Base-by-base conservation (phyloP, 1,140 invertebrate genomes). In the Odontomachus brunneus region DNA sequence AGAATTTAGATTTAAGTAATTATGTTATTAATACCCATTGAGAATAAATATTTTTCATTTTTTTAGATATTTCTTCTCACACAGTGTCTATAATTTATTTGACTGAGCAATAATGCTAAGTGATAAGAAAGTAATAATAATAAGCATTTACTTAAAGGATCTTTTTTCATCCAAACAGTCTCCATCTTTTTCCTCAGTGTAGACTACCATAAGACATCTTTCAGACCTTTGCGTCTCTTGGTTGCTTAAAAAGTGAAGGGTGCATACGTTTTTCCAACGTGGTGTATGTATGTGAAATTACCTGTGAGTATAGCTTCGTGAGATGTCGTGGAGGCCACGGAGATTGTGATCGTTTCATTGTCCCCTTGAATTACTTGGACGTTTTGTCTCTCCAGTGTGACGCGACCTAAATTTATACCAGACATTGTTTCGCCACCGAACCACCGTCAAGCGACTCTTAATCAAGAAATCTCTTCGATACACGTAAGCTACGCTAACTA, bases 241-340 rank as follows among this genome's bases (percentile, higher is more conserved):
- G n/a, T 65, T 82, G 71, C 44, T 12, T 38, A 24, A 66, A n/a
- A 19, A 5, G 7, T 73, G 19, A 65, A 63, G 55, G 7, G 24
- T 51, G 44, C 38, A 11, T 44, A 29, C 26, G 12, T 53, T 57
- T 71, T 72, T 83, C 11, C 49, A 72, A 63, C 51, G 66, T 83
- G 65, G 17, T 65, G 48, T 38, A 24, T 65, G 48, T 38, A 24
- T 44, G 65, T 22, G 44, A 86, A 81, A 89, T 91, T 94, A 96
- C 95, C 95, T 96, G 95, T 94, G 78, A 96, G 92, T 84, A 95
- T 95, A 83, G 95, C 95, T 91, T 95, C 95, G 84, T 96, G 95
- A 76, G 95, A 95, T 62, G 93, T 94, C 73, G 94, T 95, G 76
- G 95, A 96, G 92, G 95, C 95, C 87, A 95, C 94, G 86, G 95